A percentile compares a stretch with the other conserved stretches of the same genome.
Evolutionary conservation across 2,888 invertebrate species (phyloP).

Genomic region (Acleris sparsana): DNA sequence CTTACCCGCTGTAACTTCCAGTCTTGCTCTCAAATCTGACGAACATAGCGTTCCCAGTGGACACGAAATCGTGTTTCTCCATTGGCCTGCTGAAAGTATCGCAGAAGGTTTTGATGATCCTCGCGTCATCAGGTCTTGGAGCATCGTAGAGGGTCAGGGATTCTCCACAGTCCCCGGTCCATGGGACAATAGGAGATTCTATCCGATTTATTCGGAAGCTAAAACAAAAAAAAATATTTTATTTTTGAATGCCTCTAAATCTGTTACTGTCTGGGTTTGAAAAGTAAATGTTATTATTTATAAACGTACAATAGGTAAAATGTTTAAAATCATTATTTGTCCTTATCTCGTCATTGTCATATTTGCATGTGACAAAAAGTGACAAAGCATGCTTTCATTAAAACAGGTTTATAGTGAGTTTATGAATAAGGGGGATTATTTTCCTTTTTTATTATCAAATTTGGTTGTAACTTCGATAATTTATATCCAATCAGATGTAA

Average conservation of each 20-base stretch:
- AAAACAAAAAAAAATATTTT: conserved; percentile 36
- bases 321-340: too few relatives aligned
- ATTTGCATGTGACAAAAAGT: too few relatives aligned
- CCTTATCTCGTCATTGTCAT: too few relatives aligned
- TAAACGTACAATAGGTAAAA: too few relatives aligned
- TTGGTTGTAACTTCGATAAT: too few relatives aligned
- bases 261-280: neutral
- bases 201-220: conserved; percentile 95
- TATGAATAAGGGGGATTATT: too few relatives aligned
- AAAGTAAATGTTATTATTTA: too few relatives aligned
- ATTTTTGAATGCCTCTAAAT: neutral
- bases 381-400: too few relatives aligned
- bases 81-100: conserved; percentile 96
- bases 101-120: conserved; percentile 96
- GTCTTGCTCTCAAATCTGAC: conserved; percentile 96
- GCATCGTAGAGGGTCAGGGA: conserved; percentile 95
- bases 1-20: conserved; percentile 94
- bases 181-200: conserved; percentile 93
- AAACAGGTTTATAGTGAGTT: too few relatives aligned
- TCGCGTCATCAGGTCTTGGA: conserved; percentile 93
- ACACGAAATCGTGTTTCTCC: conserved; percentile 96
- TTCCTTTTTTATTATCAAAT: too few relatives aligned
- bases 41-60: conserved; percentile 93
- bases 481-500: too few relatives aligned
- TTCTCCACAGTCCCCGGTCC: conserved; percentile 95